Evolutionary conservation across 2,113 vertebrate genomes (phyloP).

Genomic region (Tringa solitaria): DNA sequence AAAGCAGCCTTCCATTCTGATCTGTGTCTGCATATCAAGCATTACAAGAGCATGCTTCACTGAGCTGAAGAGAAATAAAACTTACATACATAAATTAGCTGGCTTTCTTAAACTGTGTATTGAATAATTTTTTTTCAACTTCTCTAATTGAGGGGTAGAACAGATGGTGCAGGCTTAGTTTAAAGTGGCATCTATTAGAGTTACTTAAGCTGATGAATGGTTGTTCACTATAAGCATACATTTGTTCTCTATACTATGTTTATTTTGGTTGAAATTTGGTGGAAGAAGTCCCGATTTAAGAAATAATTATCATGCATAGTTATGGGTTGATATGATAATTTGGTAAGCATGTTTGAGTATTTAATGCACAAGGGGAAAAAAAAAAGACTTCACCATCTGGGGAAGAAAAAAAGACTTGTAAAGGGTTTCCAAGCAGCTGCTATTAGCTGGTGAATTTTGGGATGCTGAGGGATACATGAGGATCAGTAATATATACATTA

Average conservation of each 20-base stretch:
- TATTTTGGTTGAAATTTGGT: constrained; percentile 19
- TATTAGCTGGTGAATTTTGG: neutral
- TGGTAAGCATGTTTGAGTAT: neutral
- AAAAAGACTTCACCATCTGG: neutral
- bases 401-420: neutral
- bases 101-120: neutral
- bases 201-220: constrained; percentile 57
- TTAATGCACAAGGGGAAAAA: neutral
- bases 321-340: constrained; percentile 24
- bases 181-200: constrained; percentile 58
- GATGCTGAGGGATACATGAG: neutral
- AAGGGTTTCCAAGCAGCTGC: neutral
- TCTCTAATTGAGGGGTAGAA: constrained; percentile 55
- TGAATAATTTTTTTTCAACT: constrained; percentile 7
- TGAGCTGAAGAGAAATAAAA: constrained; percentile 16
- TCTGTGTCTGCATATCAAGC: neutral
- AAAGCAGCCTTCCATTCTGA: neutral
- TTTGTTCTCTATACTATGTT: constrained; percentile 7
- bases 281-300: constrained; percentile 20
- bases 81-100: constrained; percentile 21
- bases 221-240: constrained; percentile 12
- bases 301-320: constrained; percentile 6
- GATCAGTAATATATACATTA: neutral
- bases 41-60: neutral
- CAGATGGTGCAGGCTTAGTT: constrained; percentile 66